Evolutionary conservation across 2,797 vertebrate genomes (phyloP), one percentile per base, ranked within the genome.

Genomic region (Emys orbicularis): DNA sequence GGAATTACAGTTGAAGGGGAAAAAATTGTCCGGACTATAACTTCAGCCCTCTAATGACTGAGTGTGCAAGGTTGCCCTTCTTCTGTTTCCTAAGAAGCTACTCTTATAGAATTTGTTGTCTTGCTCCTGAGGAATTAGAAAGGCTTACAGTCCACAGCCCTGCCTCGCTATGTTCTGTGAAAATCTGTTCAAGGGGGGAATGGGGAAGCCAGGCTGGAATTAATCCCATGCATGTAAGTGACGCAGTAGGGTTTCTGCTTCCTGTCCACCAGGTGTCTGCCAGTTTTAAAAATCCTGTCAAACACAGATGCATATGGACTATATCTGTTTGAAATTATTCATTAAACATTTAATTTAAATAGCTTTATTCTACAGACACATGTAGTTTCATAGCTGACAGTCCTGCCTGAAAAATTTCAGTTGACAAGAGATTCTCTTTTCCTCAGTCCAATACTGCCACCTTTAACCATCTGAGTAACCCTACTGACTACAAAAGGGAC

Each of bases 401-500:
- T 96, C 95, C 87, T 81, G 1, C 61, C 21, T 1, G 0, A 57
- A 93, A 93, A 79, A 25, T 41, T 74, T 41, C 59, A 49, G 72
- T 84, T 77, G 92, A 89, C 76, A 92, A 87, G 49, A 89, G 85
- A 89, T 93, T 96, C 57, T 92, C 89, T 77, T 89, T 12, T 49
- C 86, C 65, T 82, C n/a, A 53, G 50, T 53, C 92, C 47, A 49
- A n/a, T 74, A 23, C 6, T n/a, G 13, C 72, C 56, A 21, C 87
- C 80, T 44, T 91, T 87, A 47, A 68, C 77, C 81, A 9, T 61
- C 13, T 76, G 53, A 86, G 79, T n/a, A 52, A 90, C 76, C 53
- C 81, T 77, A 2, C 10, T 94, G 72, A 72, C 57, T 88, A 52
- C 61, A 65, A 41, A 90, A n/a, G 90, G 54, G 34, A 72, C 50